Evolutionary conservation across 2,113 vertebrate species (phyloP), one percentile per base, ranked within the genome.

Genomic region (Centropus bengalensis): DNA sequence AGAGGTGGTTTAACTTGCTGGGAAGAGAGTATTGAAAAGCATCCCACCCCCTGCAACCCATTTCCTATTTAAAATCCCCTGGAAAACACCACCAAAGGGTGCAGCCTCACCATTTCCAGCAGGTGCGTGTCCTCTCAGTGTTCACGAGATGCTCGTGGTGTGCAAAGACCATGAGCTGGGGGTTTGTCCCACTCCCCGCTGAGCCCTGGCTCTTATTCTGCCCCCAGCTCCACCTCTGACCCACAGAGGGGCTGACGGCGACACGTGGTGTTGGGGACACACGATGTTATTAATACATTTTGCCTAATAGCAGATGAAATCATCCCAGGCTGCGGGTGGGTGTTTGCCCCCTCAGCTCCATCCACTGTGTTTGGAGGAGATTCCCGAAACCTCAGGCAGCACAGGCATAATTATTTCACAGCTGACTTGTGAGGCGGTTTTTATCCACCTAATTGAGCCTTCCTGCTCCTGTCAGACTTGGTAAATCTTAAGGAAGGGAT

Each of bases 231-330:
- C 91, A 93, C 91, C 93, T 91, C 93, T 23, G 12, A 73, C 79
- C 87, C 79, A 0, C 33, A 8, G 49, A 82, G 47, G 47, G 92
- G 80, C 80, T 92, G 84, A 82, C 0, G 0, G 49, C 70, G 87
- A 66, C 23, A 6, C 6, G 3, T 6, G 3, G 30, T 6, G 6
- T 22, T 23, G 15, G 47, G 36, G 11, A 44, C 23, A 77, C 59
- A 10, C 5, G 6, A 54, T 14, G 47, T 71, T 89, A 75, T 92
- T 85, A 91, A 91, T 79, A 73, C 32, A 77, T 69, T 95, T 94
- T 89, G 91, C 62, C 59, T 86, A 69, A 89, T 47, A 76, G 42
- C 9, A 62, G 94, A 94, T 97, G 91, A 96, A 94, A 68, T 97
- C 94, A 97, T 88, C 60, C 52, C 0, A 0, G 66, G 47, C 54